These are phyloP conservation scores for Hetaerina titia DNA, from an alignment of 2,888 invertebrate genomes.

Conservation along the genomic window DNA sequence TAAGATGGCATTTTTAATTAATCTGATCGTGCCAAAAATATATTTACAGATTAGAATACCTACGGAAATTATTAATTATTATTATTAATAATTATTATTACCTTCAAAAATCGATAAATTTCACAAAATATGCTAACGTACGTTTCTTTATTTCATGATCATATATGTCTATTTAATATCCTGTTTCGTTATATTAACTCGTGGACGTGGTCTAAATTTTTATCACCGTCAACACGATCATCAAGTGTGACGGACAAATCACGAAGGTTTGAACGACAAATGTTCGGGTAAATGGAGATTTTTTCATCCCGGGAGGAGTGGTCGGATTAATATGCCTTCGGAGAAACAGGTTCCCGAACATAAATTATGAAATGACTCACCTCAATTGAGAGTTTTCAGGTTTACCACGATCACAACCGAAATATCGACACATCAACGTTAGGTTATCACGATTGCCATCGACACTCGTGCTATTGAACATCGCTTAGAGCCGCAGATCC, in stretches of 20 bases:
- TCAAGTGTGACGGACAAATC: background rate
- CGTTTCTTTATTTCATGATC: too few relatives aligned
- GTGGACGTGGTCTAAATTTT: background rate
- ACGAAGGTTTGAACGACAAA: background rate
- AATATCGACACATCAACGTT: slow-evolving; percentile 4
- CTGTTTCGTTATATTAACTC: background rate
- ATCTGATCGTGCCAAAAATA: too few relatives aligned
- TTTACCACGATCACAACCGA: background rate
- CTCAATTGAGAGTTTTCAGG: background rate
- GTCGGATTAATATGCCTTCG: background rate
- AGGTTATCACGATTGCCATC: background rate
- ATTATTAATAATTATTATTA: too few relatives aligned
- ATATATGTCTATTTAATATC: too few relatives aligned
- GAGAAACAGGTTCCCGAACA: background rate
- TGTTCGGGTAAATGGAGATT: background rate
- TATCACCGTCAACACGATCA: background rate
- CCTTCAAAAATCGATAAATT: too few relatives aligned
- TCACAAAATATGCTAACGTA: too few relatives aligned
- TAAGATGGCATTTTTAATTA: too few relatives aligned
- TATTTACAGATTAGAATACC: too few relatives aligned
- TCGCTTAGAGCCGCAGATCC: background rate
- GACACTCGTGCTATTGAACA: background rate
- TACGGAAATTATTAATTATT: too few relatives aligned
- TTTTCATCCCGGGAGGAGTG: background rate
- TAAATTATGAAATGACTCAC: background rate